phyloP scores from a whole-genome alignment of 2,797 vertebrate species.

The Parauchenoglanis ngamensis region DNA sequence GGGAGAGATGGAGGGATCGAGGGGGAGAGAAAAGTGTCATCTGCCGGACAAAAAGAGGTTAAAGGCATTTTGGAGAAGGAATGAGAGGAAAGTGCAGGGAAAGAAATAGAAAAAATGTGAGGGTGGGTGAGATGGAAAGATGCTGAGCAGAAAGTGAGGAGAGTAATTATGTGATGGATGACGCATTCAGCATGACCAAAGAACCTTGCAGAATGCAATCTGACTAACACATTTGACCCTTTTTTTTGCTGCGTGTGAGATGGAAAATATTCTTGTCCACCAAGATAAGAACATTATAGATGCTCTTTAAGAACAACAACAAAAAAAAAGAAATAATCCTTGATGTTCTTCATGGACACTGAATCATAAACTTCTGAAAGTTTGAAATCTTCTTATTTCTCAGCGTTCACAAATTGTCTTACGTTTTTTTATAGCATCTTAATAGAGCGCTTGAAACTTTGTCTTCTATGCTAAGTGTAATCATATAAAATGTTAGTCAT shows the following conservation, averaged over 20 bases:
- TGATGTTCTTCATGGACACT: conserved; percentile 36
- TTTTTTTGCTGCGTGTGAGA: conserved; percentile 26
- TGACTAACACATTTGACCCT: conserved; percentile 74
- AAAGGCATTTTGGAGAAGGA: conserved; percentile 70
- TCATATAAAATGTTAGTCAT: background rate
- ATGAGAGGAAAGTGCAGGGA: conserved; percentile 58
- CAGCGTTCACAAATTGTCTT: background rate
- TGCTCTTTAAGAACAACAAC: background rate
- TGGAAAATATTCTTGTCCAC: background rate
- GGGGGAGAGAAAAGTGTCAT: conserved; percentile 39
- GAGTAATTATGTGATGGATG: conserved; percentile 80
- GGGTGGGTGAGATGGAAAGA: conserved; percentile 60
- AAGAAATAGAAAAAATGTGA: conserved; percentile 42
- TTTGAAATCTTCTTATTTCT: background rate
- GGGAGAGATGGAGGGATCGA: conserved; percentile 64
- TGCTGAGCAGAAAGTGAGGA: conserved; percentile 47
- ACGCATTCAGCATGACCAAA: conserved; percentile 74
- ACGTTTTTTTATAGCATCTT: background rate
- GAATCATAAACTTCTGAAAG: background rate
- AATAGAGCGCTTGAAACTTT: background rate
- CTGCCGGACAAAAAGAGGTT: conserved; percentile 67
- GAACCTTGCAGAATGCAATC: conserved; percentile 74
- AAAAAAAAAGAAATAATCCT: conserved; percentile 54
- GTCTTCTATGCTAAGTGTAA: background rate
- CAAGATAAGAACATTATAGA: background rate